A percentile compares a stretch with the other conserved stretches of the same genome.
Conservation (phyloP, 2,797 vertebrate genomes). For the Gallirallus australis region DNA sequence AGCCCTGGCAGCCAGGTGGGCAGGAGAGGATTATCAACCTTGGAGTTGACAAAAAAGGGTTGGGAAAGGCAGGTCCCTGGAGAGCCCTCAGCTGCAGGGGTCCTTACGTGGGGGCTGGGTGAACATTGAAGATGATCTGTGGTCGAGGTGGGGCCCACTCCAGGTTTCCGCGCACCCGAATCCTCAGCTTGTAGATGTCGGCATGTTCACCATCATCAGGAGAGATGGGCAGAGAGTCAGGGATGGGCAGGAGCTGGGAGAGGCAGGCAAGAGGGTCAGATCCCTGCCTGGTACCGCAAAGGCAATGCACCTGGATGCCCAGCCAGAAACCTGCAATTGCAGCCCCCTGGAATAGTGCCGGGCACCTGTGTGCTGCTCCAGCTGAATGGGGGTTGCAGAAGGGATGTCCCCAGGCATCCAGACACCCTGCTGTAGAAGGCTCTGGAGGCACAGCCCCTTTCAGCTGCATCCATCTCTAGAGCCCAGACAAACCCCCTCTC, state of each 20-base stretch:
- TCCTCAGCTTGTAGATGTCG: constrained; percentile 95
- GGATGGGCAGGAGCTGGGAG: constrained; percentile 93
- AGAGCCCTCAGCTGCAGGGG: fast-evolving
- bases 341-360: not conserved
- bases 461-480: not conserved
- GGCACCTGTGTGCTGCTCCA: not conserved
- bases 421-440: not conserved
- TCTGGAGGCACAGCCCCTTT: not conserved
- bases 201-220: constrained; percentile 96
- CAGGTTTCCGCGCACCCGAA: constrained; percentile 94
- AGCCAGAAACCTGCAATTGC: not conserved
- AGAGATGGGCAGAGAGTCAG: constrained; percentile 94
- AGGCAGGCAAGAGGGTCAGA: not conserved
- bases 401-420: not conserved
- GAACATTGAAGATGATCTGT: constrained; percentile 97
- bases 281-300: not conserved
- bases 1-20: fast-evolving
- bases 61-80: not conserved
- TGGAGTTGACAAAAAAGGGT: not conserved
- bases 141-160: constrained; percentile 97
- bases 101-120: constrained; percentile 92
- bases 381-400: not conserved
- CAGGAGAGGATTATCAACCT: not conserved
- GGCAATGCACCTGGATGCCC: not conserved
- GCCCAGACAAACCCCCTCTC: not conserved